These are phyloP conservation scores for Pyrrhia umbra DNA, from an alignment of 2,888 invertebrate species.

Conservation along the genomic window DNA sequence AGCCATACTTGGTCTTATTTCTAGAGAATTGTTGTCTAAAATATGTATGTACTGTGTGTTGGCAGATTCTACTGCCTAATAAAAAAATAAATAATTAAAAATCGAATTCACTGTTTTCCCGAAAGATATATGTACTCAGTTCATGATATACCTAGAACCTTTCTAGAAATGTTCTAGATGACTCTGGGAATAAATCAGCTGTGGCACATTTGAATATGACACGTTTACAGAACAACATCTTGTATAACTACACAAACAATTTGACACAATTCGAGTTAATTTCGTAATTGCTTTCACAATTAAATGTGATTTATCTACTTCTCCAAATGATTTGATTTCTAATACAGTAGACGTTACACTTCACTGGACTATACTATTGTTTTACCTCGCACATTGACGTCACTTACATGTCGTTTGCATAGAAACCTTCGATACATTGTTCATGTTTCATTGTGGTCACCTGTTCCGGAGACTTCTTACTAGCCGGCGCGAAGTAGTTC, in stretches of 20 bases:
- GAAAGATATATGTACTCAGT: no score
- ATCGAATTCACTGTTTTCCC: background rate
- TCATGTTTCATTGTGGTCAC: background rate
- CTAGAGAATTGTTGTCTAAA: no score
- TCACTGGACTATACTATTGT: constrained; percentile 39
- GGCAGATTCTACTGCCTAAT: no score
- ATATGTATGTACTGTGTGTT: no score
- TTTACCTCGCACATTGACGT: constrained; percentile 29
- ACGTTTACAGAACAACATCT: no score
- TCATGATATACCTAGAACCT: no score
- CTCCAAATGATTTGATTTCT: constrained; percentile 5
- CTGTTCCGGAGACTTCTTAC: background rate
- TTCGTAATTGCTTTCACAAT: background rate
- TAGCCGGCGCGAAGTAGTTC: no score
- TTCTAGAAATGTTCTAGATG: no score
- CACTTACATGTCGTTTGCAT: constrained; percentile 24
- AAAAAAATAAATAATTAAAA: background rate
- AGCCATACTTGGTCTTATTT: no score
- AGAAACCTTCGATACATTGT: constrained; percentile 3
- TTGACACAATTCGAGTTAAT: background rate
- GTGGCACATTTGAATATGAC: no score
- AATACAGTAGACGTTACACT: constrained; percentile 22
- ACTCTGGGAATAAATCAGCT: no score
- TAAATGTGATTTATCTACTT: background rate
- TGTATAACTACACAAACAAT: constrained; percentile 6